Evolutionary conservation across 2,113 vertebrate species (phyloP), one percentile per base, ranked within the genome.

Genomic region (Anseranas semipalmata): DNA sequence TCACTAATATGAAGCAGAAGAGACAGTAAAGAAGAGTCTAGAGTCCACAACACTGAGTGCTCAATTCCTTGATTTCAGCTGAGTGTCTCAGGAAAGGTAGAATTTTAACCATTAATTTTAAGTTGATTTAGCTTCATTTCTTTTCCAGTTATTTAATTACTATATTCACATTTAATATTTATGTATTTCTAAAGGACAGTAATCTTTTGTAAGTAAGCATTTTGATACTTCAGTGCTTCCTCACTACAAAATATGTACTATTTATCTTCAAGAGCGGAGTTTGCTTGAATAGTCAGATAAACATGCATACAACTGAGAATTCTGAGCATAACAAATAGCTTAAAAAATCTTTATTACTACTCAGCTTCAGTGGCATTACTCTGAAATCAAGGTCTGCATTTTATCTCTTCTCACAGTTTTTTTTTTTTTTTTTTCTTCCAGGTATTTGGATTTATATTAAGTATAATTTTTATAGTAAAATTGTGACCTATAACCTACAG

Each of bases 131-230:
- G 15, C 19, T 85, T 89, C 32, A 50, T 37, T 81, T 22, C 12
- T 93, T 58, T 53, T 77, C 84, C 90, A 90, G 41, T 53, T 80
- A 58, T 79, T 90, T 73, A 73, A 65, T 15, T 45, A 39, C 14
- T 81, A 19, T n/a, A 62, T 53, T 91, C 37, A 75, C 10, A 63
- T 85, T 70, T 80, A 90, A 83, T 60, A 8, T 68, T 76, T 76
- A 35, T 27, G 4, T 33, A 80, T 68, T 90, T 73, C 30, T 74
- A 71, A 35, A 82, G 45, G n/a, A 45, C 1, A 2, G 6, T n/a
- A 89, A 28, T 62, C 24, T 92, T 86, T 77, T 74, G 12, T 11
- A 59, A 43, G 4, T n/a, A n/a, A 83, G 4, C 15, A 35, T 55
- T 86, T 63, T 27, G 28, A 25, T 50, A n/a, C 15, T 55, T 92